Evolutionary conservation across 2,797 vertebrate species (phyloP).

Genomic region (Dryobates pubescens): DNA sequence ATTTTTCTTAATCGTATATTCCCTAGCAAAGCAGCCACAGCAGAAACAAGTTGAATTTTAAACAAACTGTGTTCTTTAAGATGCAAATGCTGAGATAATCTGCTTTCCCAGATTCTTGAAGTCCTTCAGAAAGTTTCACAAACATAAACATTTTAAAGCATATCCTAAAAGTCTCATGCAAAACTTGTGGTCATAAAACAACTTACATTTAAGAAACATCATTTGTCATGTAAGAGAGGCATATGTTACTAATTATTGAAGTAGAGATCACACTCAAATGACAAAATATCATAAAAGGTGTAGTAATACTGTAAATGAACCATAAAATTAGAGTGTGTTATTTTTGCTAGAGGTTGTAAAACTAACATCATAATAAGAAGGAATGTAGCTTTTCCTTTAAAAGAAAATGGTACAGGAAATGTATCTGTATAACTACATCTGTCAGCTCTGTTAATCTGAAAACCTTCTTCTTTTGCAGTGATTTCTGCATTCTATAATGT

Average conservation of each 20-base stretch:
- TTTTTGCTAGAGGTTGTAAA: background rate
- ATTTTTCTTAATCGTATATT: background rate
- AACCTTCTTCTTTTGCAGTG: background rate
- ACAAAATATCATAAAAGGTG: background rate
- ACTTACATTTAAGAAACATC: background rate
- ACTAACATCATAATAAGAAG: background rate
- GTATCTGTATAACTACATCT: background rate
- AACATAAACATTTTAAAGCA: background rate
- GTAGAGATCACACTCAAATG: background rate
- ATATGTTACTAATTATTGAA: no score
- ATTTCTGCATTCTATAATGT: background rate
- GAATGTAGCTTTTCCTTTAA: background rate
- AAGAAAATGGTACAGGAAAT: background rate
- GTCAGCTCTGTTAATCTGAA: background rate
- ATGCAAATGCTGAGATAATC: background rate
- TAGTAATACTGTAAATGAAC: background rate
- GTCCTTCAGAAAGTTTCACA: background rate
- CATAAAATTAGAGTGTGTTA: constrained; percentile 8
- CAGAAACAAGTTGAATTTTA: background rate
- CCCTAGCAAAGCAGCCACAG: background rate
- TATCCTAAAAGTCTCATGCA: background rate
- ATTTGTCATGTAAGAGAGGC: background rate
- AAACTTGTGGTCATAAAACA: background rate
- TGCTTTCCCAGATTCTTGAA: background rate
- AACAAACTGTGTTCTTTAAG: background rate